Base-by-base conservation (phyloP, 1,140 invertebrate genomes). In the Pygmarrhopalites habei region DNA sequence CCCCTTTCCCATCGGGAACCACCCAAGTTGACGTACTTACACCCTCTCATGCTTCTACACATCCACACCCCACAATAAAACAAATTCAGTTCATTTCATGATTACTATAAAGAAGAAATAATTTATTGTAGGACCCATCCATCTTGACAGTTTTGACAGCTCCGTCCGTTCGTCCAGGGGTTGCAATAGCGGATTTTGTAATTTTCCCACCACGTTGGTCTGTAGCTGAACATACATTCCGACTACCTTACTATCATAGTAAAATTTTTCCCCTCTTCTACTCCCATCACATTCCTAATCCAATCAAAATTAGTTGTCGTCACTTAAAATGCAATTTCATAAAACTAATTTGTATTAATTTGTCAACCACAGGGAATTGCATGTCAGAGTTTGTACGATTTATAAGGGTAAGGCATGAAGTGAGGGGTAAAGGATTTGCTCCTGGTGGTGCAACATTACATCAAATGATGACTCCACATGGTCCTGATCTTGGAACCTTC, bases 321-420 rank as follows among this genome's bases (percentile, higher is more conserved):
- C 26, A 7, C 15, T 7, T 35, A 7, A 35, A 5, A 15, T 35
- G 5, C 15, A n/a, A n/a, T n/a, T n/a, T n/a, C n/a, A n/a, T n/a
- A n/a, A n/a, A n/a, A n/a, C n/a, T n/a, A n/a, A n/a, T n/a, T n/a
- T n/a, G n/a, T n/a, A n/a, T 47, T 47, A 5, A 10, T n/a, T 25
- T 7, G 7, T 47, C 44, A 10, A 5, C 2, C 5, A 35, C 71
- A 95, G 91, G 92, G 72, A 99, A 99, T 73, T 98, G 94, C 77
- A 98, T 99, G 95, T 93, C 90, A 74, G 96, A 99, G 76, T 99
- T 98, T 74, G 98, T 99, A 96, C 95, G 96, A 0, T 77, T 99
- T 5, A 96, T 99, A 60, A 78, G 85, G 70, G 96, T 96, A 28
- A 81, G 79, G 3, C 99, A 99, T 75, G 96, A 99, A 76, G 95